Conservation (phyloP, 2,113 vertebrate genomes). For the Gadus chalcogrammus region DNA sequence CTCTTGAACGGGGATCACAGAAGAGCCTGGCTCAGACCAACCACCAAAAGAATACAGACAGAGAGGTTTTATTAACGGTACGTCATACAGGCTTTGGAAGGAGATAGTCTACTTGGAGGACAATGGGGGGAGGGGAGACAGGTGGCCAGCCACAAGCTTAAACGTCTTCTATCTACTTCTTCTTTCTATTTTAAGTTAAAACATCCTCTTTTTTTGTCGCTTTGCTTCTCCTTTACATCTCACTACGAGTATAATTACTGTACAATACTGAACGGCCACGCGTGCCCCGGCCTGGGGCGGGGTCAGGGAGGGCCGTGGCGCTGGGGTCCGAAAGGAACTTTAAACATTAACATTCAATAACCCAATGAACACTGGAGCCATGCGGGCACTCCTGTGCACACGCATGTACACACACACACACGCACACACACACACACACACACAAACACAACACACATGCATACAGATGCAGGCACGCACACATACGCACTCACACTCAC, state of each 20-base stretch:
- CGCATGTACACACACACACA: neutral
- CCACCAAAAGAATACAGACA: slow-evolving; percentile 22
- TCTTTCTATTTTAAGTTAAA: slow-evolving; percentile 73
- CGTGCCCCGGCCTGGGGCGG: slow-evolving; percentile 58
- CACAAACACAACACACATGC: slow-evolving; percentile 32
- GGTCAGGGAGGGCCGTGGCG: slow-evolving; percentile 35
- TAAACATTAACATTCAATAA: slow-evolving; percentile 72
- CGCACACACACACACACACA: slow-evolving; percentile 27
- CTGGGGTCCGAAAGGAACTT: slow-evolving; percentile 24
- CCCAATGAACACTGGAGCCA: slow-evolving; percentile 49
- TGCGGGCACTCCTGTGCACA: neutral
- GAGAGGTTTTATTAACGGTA: slow-evolving; percentile 8
- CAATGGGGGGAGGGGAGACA: slow-evolving; percentile 61
- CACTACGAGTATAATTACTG: slow-evolving; percentile 74
- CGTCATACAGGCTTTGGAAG: neutral
- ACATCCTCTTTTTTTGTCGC: slow-evolving; percentile 49
- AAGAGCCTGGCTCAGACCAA: too few species aligned
- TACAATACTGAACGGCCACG: slow-evolving; percentile 75
- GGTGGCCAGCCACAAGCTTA: slow-evolving; percentile 84
- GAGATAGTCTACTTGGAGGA: too few species aligned
- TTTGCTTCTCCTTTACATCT: slow-evolving; percentile 71
- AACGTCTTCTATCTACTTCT: slow-evolving; percentile 61
- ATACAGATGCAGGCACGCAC: slow-evolving; percentile 18
- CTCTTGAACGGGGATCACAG: too few species aligned
- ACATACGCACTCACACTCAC: slow-evolving; percentile 9